Evolutionary conservation across 1,140 invertebrate genomes (phyloP).

Genomic region (Thalassaphorura encarpata): DNA sequence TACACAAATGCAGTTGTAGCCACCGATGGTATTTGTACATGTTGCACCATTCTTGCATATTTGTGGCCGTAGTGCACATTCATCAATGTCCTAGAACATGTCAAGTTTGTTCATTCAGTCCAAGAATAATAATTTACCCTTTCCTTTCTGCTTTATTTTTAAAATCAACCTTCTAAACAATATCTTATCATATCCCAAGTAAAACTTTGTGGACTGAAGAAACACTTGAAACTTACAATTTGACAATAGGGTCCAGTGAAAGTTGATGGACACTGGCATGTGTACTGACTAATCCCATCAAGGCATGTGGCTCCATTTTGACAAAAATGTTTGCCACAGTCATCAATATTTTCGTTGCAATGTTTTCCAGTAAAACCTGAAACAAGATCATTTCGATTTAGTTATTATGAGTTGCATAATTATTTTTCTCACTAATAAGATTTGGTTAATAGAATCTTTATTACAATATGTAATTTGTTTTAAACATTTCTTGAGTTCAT

Average conservation of each 20-base stretch:
- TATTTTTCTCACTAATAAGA: neutral
- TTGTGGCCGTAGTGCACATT: slow-evolving; percentile 49
- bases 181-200: no score
- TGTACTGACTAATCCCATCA: slow-evolving; percentile 75
- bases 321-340: slow-evolving; percentile 77
- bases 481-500: neutral
- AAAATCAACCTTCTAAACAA: no score
- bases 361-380: slow-evolving; percentile 73
- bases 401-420: neutral
- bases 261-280: slow-evolving; percentile 74
- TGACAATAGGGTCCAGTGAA: slow-evolving; percentile 71
- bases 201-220: no score
- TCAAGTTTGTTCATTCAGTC: neutral
- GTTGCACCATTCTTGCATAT: slow-evolving; percentile 91
- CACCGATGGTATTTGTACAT: slow-evolving; percentile 79
- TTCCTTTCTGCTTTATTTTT: no score
- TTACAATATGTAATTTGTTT: neutral
- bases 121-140: no score
- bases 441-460: neutral
- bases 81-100: slow-evolving; percentile 39
- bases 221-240: slow-evolving; percentile 11
- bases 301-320: slow-evolving; percentile 83
- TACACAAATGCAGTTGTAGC: slow-evolving; percentile 91
- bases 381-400: slow-evolving; percentile 30
- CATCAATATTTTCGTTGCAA: slow-evolving; percentile 83